phyloP scores from a whole-genome alignment of 2,888 invertebrate species.

The Erebia epiphron region DNA sequence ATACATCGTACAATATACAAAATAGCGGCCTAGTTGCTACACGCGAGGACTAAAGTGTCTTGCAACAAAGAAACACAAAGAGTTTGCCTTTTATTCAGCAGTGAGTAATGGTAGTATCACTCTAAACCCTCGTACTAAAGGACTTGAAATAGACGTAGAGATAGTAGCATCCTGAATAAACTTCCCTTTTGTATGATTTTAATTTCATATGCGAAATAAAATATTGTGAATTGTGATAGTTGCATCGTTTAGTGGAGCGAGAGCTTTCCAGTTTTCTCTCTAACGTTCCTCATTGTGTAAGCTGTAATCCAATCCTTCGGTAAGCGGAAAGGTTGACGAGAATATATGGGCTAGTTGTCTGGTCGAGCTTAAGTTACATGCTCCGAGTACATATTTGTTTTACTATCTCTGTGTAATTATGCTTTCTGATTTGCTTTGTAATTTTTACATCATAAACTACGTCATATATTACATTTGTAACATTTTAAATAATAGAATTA shows the following conservation, averaged over 20 bases:
- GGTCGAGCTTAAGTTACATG: slow-evolving; percentile 58
- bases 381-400: slow-evolving; percentile 38
- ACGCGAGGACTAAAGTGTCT: slow-evolving; percentile 33
- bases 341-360: slow-evolving; percentile 67
- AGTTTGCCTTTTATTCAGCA: slow-evolving; percentile 38
- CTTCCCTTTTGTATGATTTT: slow-evolving; percentile 27
- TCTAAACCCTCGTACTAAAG: slow-evolving; percentile 35
- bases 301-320: slow-evolving; percentile 28
- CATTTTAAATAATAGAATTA: background rate
- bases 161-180: slow-evolving; percentile 28
- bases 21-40: slow-evolving; percentile 27
- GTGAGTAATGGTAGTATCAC: slow-evolving; percentile 36
- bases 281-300: slow-evolving; percentile 24
- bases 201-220: slow-evolving; percentile 26
- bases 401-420: slow-evolving; percentile 26
- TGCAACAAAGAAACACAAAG: slow-evolving; percentile 38
- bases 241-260: slow-evolving; percentile 17
- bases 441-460: background rate
- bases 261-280: slow-evolving; percentile 20
- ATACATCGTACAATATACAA: slow-evolving; percentile 26
- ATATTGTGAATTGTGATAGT: slow-evolving; percentile 28
- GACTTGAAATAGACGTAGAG: slow-evolving; percentile 31
- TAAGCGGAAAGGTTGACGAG: slow-evolving; percentile 47
- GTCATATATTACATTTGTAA: background rate
- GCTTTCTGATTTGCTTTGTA: slow-evolving; percentile 16